These are phyloP conservation scores for Parapristionchus giblindavisi DNA, from an alignment of 2,888 invertebrate genomes.

Conservation along the genomic window DNA sequence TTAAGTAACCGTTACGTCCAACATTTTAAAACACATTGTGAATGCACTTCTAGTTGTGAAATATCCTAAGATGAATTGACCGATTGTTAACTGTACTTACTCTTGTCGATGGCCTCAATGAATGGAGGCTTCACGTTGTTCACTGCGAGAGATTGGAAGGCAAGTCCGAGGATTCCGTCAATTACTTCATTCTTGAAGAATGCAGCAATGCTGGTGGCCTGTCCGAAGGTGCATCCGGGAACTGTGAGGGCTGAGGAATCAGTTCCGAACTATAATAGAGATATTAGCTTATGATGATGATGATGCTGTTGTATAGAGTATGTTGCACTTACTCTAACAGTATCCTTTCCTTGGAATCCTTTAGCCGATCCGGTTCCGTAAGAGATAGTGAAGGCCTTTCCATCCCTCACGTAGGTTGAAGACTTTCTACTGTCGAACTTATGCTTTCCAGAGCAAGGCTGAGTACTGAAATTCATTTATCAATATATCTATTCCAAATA, in stretches of 20 bases:
- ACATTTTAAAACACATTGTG: not conserved
- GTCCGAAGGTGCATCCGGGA: conserved; percentile 58
- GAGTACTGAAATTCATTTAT: not conserved
- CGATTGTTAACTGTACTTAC: too few species aligned
- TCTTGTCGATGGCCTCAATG: conserved; percentile 87
- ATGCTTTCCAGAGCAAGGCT: conserved; percentile 69
- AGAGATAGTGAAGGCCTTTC: conserved; percentile 86
- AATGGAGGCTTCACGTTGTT: conserved; percentile 90
- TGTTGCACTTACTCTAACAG: conserved; percentile 78
- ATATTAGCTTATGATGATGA: too few species aligned
- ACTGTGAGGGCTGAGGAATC: conserved; percentile 45
- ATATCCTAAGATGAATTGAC: too few species aligned
- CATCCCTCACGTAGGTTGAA: conserved; percentile 83
- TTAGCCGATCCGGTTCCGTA: conserved; percentile 91
- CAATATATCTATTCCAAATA: not conserved
- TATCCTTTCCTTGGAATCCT: conserved; percentile 91
- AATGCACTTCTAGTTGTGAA: too few species aligned
- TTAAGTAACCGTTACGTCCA: not conserved
- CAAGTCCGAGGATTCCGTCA: conserved; percentile 61
- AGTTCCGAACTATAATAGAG: conserved; percentile 53
- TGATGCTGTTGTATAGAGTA: too few species aligned
- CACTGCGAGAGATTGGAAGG: conserved; percentile 80
- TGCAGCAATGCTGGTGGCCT: conserved; percentile 43
- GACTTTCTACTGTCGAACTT: conserved; percentile 91
- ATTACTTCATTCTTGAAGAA: conserved; percentile 55